Percentiles rank a stretch among this genome's conserved stretches.
phyloP scores from a whole-genome alignment of 2,113 vertebrate genomes.

The Lagenorhynchus albirostris region DNA sequence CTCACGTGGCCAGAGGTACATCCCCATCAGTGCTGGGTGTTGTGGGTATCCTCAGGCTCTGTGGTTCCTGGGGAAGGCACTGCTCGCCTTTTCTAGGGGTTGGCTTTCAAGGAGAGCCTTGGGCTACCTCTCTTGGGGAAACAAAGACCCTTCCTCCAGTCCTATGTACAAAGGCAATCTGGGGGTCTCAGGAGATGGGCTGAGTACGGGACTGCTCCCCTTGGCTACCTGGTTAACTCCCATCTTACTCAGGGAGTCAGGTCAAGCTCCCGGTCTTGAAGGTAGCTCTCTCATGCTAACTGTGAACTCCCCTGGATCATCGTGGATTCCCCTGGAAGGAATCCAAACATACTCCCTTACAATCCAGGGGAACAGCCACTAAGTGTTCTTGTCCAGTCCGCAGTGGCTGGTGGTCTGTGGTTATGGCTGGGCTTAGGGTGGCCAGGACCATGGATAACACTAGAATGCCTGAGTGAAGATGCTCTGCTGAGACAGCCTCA shows the following conservation, averaged over 20 bases:
- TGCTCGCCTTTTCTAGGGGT: not conserved
- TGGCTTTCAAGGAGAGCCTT: not conserved
- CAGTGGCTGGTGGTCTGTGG: not conserved
- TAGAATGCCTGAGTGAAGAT: not conserved
- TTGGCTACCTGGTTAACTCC: not conserved
- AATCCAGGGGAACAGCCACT: not conserved
- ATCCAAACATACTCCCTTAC: not conserved
- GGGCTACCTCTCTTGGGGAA: not conserved
- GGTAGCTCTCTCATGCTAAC: not conserved
- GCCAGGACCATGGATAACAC: not conserved
- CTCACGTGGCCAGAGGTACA: not conserved
- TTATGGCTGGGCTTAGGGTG: not conserved
- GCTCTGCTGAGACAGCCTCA: not conserved
- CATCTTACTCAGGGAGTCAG: not conserved
- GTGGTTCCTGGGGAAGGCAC: not conserved
- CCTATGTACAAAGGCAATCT: not conserved
- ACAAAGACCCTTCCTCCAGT: not conserved
- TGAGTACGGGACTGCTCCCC: not conserved
- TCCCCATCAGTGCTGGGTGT: no score
- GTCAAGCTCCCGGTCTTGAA: not conserved
- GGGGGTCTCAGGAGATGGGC: rapidly evolving
- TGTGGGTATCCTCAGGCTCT: not conserved
- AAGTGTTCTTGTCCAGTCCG: not conserved
- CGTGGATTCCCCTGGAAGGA: not conserved
- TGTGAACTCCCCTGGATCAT: not conserved